Evolutionary conservation across 2,113 vertebrate genomes (phyloP), one percentile per base, ranked within the genome.

Genomic region (Corydoras sp.): DNA sequence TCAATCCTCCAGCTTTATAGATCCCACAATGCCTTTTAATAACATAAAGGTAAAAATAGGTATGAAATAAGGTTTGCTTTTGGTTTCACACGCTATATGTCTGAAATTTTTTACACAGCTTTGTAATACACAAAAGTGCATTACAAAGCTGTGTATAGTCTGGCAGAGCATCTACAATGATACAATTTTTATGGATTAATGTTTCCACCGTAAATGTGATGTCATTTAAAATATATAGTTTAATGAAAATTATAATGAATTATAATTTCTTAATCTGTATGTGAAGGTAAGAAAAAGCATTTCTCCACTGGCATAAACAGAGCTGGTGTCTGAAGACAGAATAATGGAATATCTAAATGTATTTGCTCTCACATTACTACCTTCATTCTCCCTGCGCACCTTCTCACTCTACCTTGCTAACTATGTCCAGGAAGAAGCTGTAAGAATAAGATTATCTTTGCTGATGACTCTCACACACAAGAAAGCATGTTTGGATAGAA

Each of bases 401-500:
- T 24, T 58, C 24, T 49, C 58, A 48, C 18, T 48, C 24, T 29
- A 55, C 13, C 29, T 31, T n/a, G 14, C 50, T 54, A 29, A 3
- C 11, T 35, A 50, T 66, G 49, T 24, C 54, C 51, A 67, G 65
- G 64, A 65, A 54, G 29, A 7, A 65, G 64, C 64, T 65, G 64
- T 53, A 53, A 49, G 13, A 56, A 67, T 55, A 29, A 67, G 65
- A 55, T 55, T 67, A 31, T 66, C 10, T 61, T 9, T 49, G 32
- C 15, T 70, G 50, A 60, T 70, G 58, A 51, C 56, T 59, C 43
- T 13, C 13, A 59, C 68, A 29, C 53, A 49, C 58, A 31, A 10
- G 11, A 51, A 51, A 31, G 48, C 48, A 31, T 18, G 51, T 15
- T 31, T 54, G 60, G 18, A 32, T 48, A 61, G 43, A n/a, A 0